Evolutionary conservation across 2,113 vertebrate genomes (phyloP), one percentile per base, ranked within the genome.

Genomic region (Indicator maculatus): DNA sequence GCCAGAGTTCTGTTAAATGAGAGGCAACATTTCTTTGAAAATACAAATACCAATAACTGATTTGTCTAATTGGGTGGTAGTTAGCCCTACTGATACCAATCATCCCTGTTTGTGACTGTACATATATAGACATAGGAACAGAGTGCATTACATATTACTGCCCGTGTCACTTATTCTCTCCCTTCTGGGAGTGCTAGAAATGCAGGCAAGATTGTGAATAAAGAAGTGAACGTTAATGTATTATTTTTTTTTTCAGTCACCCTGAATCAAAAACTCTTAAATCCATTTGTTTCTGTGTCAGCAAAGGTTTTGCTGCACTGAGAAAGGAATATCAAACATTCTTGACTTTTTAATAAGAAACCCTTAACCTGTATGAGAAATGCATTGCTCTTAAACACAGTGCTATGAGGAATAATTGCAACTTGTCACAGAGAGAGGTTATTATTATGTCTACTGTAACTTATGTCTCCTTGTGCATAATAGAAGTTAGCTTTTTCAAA

Each of bases 381-480:
- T 67, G 27, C 67, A 26, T 56, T 86, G 24, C 83, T 95, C 45
- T 88, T 83, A 89, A 90, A 86, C 58, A 88, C 30, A 39, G 66
- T 59, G n/a, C 86, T 41, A 20, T 53, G 31, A 92, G 38, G 52
- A 90, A 74, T 97, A 97, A 96, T 97, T 96, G 82, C 69, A 94
- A 56, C 88, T 96, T 95, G 90, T 97, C 93, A 91, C 36, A 60
- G 76, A 83, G 64, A 95, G 93, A 93, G 58, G 45, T 89, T 96
- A 74, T 95, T 95, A 97, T 97, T 96, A 90, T 86, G 76, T 88
- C 93, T 96, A 26, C 83, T 73, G 31, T 93, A 92, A 94, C 86
- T 89, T 95, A 84, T 52, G 74, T 90, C 92, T 93, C 60, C 26
- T 5, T 39, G n/a, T 74, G 61, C 88, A 88, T 87, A 96, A 58